phyloP scores from a whole-genome alignment of 2,797 vertebrate genomes.

The Peromyscus attwateri region DNA sequence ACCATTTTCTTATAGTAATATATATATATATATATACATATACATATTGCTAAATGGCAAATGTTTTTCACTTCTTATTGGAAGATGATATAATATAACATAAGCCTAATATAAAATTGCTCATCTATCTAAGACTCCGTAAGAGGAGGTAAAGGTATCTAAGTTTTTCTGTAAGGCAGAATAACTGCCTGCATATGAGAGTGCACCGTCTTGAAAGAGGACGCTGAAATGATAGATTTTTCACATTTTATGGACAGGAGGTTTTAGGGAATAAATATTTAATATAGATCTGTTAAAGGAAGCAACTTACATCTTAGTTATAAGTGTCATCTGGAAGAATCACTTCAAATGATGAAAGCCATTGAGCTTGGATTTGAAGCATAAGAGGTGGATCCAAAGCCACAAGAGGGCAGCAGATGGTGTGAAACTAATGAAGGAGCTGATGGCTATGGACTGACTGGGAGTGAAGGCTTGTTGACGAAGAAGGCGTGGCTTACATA shows the following conservation, averaged over 20 bases:
- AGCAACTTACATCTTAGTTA: background rate
- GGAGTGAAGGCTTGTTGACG: conserved; percentile 5
- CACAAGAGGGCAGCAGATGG: conserved; percentile 84
- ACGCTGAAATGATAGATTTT: background rate
- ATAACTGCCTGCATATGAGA: background rate
- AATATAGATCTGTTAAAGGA: background rate
- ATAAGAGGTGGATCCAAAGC: conserved; percentile 21
- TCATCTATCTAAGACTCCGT: background rate
- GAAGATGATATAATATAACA: background rate
- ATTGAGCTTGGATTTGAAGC: background rate
- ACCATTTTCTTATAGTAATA: background rate
- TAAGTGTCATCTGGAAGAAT: background rate
- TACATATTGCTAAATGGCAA: background rate
- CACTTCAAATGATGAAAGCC: background rate
- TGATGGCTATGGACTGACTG: background rate
- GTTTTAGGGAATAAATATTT: background rate
- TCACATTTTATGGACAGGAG: background rate
- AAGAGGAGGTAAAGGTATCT: background rate
- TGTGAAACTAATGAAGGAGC: conserved; percentile 69
- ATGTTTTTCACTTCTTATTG: background rate
- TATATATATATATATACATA: no score
- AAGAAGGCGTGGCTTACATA: background rate
- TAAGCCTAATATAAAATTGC: conserved; percentile 41
- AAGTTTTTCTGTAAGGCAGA: conserved; percentile 27
- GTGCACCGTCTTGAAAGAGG: conserved; percentile 22